Base-by-base conservation (phyloP, 2,113 vertebrate genomes). In the Sinosuthora webbiana region DNA sequence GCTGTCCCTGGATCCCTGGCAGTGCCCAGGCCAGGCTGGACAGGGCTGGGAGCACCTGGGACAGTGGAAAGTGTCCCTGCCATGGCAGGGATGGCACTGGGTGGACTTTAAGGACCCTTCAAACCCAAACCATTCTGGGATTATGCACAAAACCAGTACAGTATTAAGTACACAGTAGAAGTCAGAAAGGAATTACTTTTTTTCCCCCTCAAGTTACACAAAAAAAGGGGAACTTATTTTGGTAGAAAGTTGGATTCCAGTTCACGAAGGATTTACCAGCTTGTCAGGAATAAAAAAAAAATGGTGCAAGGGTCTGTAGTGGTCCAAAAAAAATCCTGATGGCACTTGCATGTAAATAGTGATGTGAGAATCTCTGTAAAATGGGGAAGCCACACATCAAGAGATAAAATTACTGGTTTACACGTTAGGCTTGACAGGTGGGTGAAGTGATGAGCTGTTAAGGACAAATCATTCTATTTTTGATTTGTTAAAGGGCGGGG, bases 101-200 rank as follows among this genome's bases (percentile, higher is more conserved):
- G 2, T 18, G 25, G 3, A 1, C 4, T 60, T 60, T 68, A 2
- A 25, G 9, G 28, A 0, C 53, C 18, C 20, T 39, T n/a, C 16
- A 30, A 21, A 22, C 55, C 63, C 70, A 49, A 63, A 33, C 31
- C 35, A 27, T 7, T 49, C 31, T 14, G 31, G 14, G 21, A 55
- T 49, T 35, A 4, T n/a, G 44, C 41, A 64, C 53, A 65, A 59
- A 68, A 42, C 14, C 19, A 44, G 27, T 8, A 7, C 11, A 49
- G n/a, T 22, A 9, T 81, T 41, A 71, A 78, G 21, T 16, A 86
- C 31, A 23, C 3, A 59, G 6, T 25, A 50, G 60, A 88, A 44
- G 20, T 71, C 35, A 31, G 63, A 80, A 35, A 49, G 13, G 4
- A 64, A 33, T 75, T 24, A 21, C 3, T 78, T 1, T 1, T 55